Evolutionary conservation across 2,113 vertebrate species (phyloP).

Genomic region (Zosterops lateralis): DNA sequence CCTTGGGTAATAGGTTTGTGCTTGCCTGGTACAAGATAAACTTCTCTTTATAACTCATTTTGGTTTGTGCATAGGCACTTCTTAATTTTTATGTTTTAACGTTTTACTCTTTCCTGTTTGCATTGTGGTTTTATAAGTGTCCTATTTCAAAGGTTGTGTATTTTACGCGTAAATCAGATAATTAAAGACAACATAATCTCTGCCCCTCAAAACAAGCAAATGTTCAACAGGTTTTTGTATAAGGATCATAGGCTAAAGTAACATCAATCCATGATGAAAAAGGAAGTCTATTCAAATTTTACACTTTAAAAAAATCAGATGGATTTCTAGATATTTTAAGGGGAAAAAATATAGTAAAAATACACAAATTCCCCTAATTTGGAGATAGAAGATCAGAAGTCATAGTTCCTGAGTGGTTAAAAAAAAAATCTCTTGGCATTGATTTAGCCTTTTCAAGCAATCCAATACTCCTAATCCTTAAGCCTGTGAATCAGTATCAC

Average conservation of each 20-base stretch:
- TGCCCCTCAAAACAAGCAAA: neutral
- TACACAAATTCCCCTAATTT: neutral
- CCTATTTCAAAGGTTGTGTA: neutral
- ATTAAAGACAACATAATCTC: neutral
- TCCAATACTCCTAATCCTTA: neutral
- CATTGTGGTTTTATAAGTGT: neutral
- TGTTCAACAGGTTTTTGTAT: neutral
- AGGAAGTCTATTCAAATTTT: neutral
- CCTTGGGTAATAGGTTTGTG: constrained; percentile 10
- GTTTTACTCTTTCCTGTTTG: neutral
- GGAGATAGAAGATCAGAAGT: neutral
- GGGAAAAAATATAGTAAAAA: neutral
- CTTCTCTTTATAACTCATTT: neutral
- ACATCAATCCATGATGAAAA: neutral
- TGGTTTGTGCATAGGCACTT: neutral
- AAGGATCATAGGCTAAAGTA: neutral
- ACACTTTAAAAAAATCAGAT: neutral
- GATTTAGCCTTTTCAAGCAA: neutral
- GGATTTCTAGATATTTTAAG: neutral
- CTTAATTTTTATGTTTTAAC: neutral
- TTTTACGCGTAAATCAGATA: neutral
- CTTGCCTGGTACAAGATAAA: neutral
- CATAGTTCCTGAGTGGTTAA: neutral
- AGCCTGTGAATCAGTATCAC: neutral
- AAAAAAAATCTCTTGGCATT: neutral